Percentiles rank a stretch among this genome's conserved stretches.
Evolutionary conservation across 2,113 vertebrate species (phyloP).

Genomic region (Dryoscopus gambensis): DNA sequence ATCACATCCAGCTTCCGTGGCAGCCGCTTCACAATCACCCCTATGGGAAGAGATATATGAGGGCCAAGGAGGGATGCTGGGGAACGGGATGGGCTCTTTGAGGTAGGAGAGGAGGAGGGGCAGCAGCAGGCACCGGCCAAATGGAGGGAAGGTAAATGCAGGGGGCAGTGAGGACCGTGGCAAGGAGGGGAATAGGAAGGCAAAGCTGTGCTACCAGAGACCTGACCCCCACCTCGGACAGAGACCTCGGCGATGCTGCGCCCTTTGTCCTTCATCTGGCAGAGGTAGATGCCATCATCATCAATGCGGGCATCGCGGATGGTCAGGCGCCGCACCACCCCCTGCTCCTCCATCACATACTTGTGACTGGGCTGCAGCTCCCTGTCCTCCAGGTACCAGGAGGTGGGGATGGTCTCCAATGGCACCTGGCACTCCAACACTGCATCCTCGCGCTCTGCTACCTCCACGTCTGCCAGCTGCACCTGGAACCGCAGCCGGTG

Average conservation of each 20-base stretch:
- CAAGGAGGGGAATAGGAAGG: not conserved
- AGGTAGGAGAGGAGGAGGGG: not conserved
- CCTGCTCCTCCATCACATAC: conserved; percentile 92
- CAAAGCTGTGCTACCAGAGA: accelerated
- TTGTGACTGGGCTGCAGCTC: conserved; percentile 90
- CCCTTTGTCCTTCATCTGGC: conserved; percentile 93
- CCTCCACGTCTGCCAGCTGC: conserved; percentile 89
- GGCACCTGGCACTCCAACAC: conserved; percentile 96
- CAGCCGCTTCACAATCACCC: conserved; percentile 77
- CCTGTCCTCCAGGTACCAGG: conserved; percentile 95
- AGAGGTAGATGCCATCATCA: conserved; percentile 94
- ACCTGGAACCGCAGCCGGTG: conserved; percentile 86
- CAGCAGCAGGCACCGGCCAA: not conserved
- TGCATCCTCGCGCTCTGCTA: conserved; percentile 85
- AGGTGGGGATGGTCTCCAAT: conserved; percentile 85
- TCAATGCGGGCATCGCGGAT: conserved; percentile 88
- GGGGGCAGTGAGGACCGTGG: not conserved
- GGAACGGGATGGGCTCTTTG: not conserved
- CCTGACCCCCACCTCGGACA: conserved; percentile 83
- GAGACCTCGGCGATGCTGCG: conserved; percentile 92
- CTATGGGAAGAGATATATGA: not conserved
- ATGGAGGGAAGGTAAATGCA: not conserved
- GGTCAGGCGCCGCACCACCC: conserved; percentile 84
- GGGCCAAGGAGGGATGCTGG: not conserved
- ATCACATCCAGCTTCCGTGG: conserved; percentile 93